phyloP scores from a whole-genome alignment of 2,888 invertebrate species.

The Reticulitermes lucifugus region DNA sequence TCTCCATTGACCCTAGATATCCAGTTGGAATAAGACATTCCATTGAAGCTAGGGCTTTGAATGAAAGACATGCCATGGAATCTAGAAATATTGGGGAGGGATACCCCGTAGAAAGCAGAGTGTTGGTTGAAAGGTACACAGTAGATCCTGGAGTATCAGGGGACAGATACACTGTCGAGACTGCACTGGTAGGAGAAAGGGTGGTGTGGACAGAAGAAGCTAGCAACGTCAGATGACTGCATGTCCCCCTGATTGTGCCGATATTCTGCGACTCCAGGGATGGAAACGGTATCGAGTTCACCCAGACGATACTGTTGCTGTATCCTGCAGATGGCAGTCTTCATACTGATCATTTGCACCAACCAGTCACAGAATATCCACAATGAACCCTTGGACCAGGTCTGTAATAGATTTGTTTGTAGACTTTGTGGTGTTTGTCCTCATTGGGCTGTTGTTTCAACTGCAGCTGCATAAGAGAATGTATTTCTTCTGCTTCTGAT shows the following conservation, averaged over 20 bases:
- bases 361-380: slow-evolving; percentile 8
- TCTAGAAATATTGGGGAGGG: neutral
- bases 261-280: slow-evolving; percentile 26
- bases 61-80: neutral
- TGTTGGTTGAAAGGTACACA: slow-evolving; percentile 5
- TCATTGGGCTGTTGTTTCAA: neutral
- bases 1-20: neutral
- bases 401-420: neutral
- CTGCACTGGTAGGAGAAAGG: neutral
- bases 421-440: neutral
- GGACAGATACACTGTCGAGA: neutral
- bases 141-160: neutral
- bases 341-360: neutral
- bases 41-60: neutral
- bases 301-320: slow-evolving; percentile 24
- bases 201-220: slow-evolving; percentile 31
- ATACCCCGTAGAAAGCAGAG: slow-evolving; percentile 10
- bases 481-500: neutral
- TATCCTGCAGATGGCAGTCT: slow-evolving; percentile 17
- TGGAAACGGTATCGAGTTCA: slow-evolving; percentile 24
- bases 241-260: slow-evolving; percentile 37
- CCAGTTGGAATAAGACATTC: slow-evolving; percentile 28
- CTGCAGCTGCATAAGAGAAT: neutral
- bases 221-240: slow-evolving; percentile 33
- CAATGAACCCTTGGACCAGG: slow-evolving; percentile 22